Percentiles rank a stretch among this genome's conserved stretches.
Evolutionary conservation across 2,113 vertebrate species (phyloP).

Genomic region (Anhinga rufa): DNA sequence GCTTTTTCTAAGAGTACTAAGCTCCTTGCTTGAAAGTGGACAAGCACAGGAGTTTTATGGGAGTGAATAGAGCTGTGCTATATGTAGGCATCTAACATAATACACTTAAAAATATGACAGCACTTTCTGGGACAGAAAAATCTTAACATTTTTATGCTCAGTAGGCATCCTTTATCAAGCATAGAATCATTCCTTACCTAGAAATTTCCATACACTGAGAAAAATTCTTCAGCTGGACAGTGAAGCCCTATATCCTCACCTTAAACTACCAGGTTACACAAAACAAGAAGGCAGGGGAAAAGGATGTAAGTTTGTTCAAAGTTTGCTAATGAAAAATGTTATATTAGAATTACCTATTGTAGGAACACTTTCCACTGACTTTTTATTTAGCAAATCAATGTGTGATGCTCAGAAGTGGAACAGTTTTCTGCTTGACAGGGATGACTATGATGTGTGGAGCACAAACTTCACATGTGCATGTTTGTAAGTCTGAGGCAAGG

Average conservation of each 20-base stretch:
- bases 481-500: background rate
- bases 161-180: background rate
- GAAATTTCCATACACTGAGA: background rate
- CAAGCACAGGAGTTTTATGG: background rate
- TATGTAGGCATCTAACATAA: background rate
- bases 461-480: background rate
- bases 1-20: background rate
- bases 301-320: background rate
- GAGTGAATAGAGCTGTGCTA: background rate
- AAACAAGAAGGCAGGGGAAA: background rate
- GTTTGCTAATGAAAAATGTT: background rate
- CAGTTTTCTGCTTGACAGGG: background rate
- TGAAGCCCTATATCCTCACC: background rate
- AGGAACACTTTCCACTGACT: background rate
- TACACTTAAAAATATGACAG: background rate
- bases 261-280: background rate
- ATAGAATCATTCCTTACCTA: background rate
- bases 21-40: background rate
- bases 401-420: background rate
- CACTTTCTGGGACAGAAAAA: background rate
- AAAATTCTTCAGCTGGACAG: background rate
- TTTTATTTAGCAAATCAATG: background rate
- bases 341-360: background rate
- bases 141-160: background rate
- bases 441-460: background rate